Base-by-base conservation (phyloP, 2,113 vertebrate species). In the Odontesthes bonariensis region DNA sequence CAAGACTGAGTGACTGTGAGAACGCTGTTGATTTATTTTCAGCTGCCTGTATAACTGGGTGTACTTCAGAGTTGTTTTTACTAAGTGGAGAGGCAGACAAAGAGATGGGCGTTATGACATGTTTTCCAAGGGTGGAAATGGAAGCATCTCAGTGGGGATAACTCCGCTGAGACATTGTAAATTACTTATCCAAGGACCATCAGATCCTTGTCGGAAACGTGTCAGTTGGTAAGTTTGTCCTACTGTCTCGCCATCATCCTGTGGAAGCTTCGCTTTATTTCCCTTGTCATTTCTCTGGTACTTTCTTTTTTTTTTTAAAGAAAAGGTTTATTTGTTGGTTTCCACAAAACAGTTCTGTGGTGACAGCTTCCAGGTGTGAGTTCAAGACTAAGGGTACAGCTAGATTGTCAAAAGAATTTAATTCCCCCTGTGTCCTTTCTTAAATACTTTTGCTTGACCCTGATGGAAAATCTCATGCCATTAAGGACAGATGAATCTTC, bases 101-200 rank as follows among this genome's bases (percentile, higher is more conserved):
- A 74, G 65, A 42, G 5, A 40, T 53, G 66, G 46, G 63, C 69
- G 38, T 42, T 46, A 9, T 77, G 53, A 57, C 33, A 69, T 61
- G 52, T 53, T 55, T 68, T 71, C 68, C 42, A 61, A 32, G 31
- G 33, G 46, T 81, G 85, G 77, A 91, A 77, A 40, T 81, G 85
- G 77, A 91, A 77, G 69, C 69, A 52, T 79, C 75, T 67, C 44
- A 33, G 38, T 46, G 27, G 70, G 64, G 40, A 69, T 6, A 38
- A 8, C 35, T 10, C 35, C 35, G 5, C 10, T 7, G 35, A 38
- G 35, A 38, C 10, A 10, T 10, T 38, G 35, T 6, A 52, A 65
- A 61, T 23, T 9, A 35, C 56, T 81, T 61, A 66, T 60, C 57
- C 9, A n/a, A 57, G 40, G 56, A 16, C 22, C 53, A 40, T 42